Percentiles rank a stretch among this genome's conserved stretches.
Conservation (phyloP, 2,113 vertebrate genomes). For the Psittacara wagleri region DNA sequence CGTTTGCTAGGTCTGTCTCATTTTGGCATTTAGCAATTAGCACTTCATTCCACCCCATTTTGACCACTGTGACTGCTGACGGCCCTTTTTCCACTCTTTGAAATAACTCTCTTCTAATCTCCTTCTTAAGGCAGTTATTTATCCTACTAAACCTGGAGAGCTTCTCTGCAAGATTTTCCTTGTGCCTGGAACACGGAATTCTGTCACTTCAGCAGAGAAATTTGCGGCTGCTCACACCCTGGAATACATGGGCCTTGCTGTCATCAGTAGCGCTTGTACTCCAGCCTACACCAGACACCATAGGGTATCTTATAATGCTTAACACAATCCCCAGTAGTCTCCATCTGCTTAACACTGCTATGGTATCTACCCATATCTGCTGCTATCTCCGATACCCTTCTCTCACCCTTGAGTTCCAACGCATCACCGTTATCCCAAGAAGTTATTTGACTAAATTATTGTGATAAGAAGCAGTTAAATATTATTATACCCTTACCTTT, state of each 20-base stretch:
- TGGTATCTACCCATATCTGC: neutral
- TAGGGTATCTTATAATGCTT: neutral
- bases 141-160: neutral
- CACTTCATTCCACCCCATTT: neutral
- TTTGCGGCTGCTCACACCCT: neutral
- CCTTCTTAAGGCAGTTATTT: neutral
- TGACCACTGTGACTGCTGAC: neutral
- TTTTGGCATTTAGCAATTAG: neutral
- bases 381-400: neutral
- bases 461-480: neutral
- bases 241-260: neutral
- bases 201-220: conserved; percentile 3
- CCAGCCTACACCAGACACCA: neutral
- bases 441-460: neutral
- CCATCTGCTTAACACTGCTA: neutral
- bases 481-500: neutral
- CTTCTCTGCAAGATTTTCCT: conserved; percentile 26
- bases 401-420: neutral
- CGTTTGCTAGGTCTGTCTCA: neutral
- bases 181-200: neutral
- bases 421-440: neutral
- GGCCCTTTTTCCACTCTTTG: neutral
- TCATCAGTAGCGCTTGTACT: neutral
- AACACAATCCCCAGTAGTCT: neutral
- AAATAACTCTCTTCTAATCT: neutral